Conservation (phyloP, 2,113 vertebrate species). For the Misgurnus mizolepis region DNA sequence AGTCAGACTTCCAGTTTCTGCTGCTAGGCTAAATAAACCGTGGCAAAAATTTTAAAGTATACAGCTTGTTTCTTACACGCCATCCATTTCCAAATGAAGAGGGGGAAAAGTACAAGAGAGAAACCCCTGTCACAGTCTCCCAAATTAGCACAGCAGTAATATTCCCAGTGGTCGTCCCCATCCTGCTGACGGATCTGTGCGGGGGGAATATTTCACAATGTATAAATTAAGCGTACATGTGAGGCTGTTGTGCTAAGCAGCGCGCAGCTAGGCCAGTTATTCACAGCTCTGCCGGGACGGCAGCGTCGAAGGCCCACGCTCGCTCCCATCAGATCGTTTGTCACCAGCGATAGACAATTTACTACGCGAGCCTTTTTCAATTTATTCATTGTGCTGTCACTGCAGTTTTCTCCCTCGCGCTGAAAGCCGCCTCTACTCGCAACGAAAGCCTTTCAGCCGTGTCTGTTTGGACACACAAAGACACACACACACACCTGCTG, state of each 20-base stretch:
- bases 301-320: slow-evolving; percentile 64
- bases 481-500: slow-evolving; percentile 32
- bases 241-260: slow-evolving; percentile 73
- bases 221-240: slow-evolving; percentile 73
- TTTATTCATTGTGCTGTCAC: slow-evolving; percentile 81
- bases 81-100: slow-evolving; percentile 5
- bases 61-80: neutral
- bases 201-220: slow-evolving; percentile 76
- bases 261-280: slow-evolving; percentile 74
- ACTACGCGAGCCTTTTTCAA: slow-evolving; percentile 78
- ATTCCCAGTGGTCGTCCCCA: slow-evolving; percentile 61
- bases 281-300: slow-evolving; percentile 77
- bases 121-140: slow-evolving; percentile 73
- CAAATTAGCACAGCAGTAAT: slow-evolving; percentile 78
- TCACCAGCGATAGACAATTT: slow-evolving; percentile 78
- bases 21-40: neutral
- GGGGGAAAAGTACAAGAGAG: slow-evolving; percentile 33
- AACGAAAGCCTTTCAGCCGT: slow-evolving; percentile 40
- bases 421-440: slow-evolving; percentile 59
- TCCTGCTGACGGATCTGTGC: slow-evolving; percentile 75
- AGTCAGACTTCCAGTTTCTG: neutral
- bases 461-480: slow-evolving; percentile 20
- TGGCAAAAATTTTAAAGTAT: neutral
- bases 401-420: slow-evolving; percentile 70
- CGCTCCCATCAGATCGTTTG: slow-evolving; percentile 79